Evolutionary conservation across 1,140 invertebrate genomes (phyloP).

Genomic region (Coelopa frigida): DNA sequence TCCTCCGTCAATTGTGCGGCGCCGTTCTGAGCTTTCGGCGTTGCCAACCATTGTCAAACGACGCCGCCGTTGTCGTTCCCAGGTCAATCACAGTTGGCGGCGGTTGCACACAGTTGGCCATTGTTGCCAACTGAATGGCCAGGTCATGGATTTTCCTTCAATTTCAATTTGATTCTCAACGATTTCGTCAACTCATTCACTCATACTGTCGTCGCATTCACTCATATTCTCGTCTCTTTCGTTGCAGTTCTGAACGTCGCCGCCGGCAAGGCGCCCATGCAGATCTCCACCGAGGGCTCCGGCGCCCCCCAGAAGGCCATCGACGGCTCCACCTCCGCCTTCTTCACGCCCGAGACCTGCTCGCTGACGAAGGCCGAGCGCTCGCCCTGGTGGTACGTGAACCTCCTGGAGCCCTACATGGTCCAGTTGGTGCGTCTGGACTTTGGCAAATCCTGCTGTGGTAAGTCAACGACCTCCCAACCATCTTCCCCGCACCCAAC

Average conservation of each 20-base stretch:
- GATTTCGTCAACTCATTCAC: background rate
- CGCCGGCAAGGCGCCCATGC: slow-evolving; percentile 92
- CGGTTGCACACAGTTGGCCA: too few species aligned
- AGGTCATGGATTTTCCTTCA: too few species aligned
- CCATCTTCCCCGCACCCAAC: too few species aligned
- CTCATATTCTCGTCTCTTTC: slow-evolving; percentile 1
- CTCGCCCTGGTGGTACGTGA: slow-evolving; percentile 93
- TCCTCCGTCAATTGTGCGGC: too few species aligned
- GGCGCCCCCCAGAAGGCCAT: slow-evolving; percentile 86
- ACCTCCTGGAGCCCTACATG: slow-evolving; percentile 90
- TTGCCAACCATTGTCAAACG: too few species aligned
- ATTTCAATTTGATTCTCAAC: background rate
- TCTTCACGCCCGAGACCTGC: slow-evolving; percentile 77
- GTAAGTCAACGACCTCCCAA: slow-evolving; percentile 63
- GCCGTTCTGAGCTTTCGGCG: too few species aligned
- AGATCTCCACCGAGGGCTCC: slow-evolving; percentile 73
- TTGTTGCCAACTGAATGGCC: too few species aligned
- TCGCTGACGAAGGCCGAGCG: slow-evolving; percentile 75
- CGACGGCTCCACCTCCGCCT: slow-evolving; percentile 79
- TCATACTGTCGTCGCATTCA: background rate
- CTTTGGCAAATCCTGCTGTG: slow-evolving; percentile 87
- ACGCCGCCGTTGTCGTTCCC: too few species aligned
- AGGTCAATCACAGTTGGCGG: too few species aligned
- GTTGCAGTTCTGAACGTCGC: slow-evolving; percentile 87
- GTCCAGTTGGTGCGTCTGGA: slow-evolving; percentile 86